Percentiles rank a stretch among this genome's conserved stretches.
These are phyloP conservation scores for Picus viridis DNA, from an alignment of 2,797 vertebrate species.

Conservation along the genomic window DNA sequence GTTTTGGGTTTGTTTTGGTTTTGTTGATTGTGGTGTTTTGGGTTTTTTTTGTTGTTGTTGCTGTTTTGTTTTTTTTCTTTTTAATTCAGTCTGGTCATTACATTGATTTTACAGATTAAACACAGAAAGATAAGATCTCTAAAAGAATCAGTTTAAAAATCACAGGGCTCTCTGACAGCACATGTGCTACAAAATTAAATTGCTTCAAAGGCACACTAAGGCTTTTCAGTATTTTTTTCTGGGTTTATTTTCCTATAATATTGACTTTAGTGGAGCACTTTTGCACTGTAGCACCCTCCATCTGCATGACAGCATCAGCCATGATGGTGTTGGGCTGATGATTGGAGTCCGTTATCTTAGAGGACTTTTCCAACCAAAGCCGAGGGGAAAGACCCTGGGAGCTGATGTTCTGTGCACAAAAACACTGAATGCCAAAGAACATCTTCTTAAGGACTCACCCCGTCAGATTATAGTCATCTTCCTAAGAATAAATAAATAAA, in stretches of 20 bases:
- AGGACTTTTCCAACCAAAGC: too few relatives aligned
- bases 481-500: neutral
- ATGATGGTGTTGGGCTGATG: too few relatives aligned
- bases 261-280: neutral
- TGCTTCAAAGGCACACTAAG: neutral
- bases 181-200: neutral
- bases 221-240: neutral
- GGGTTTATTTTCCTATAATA: neutral
- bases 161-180: neutral
- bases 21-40: neutral
- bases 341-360: too few relatives aligned
- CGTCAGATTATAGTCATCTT: neutral
- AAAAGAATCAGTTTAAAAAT: conserved; percentile 60
- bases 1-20: too few relatives aligned
- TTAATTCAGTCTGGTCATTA: neutral
- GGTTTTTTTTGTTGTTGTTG: too few relatives aligned
- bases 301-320: neutral
- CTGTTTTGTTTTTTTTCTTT: neutral
- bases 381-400: neutral
- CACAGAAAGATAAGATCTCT: neutral
- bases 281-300: neutral
- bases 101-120: conserved; percentile 43
- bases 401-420: neutral
- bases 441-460: fast-evolving
- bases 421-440: neutral